Evolutionary conservation across 2,888 invertebrate genomes (phyloP).

Genomic region (Carpatolechia fugitivella): DNA sequence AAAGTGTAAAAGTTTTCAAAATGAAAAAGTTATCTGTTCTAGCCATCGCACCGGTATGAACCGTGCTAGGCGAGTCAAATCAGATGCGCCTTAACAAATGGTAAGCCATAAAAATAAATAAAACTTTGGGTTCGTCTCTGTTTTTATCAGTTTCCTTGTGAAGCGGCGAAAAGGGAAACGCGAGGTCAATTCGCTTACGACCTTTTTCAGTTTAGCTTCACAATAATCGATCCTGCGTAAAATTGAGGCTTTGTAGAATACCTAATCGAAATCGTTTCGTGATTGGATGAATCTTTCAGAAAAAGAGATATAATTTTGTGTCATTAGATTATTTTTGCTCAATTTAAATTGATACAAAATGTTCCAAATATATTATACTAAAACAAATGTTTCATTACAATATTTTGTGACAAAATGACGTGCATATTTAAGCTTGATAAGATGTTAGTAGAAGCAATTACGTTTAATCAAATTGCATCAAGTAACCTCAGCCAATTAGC

Average conservation of each 20-base stretch:
- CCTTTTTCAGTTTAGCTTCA: slow-evolving; percentile 42
- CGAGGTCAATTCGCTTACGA: slow-evolving; percentile 45
- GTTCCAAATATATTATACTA: too few species aligned
- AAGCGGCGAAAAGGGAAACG: slow-evolving; percentile 42
- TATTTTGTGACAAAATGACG: too few species aligned
- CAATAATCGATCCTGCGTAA: slow-evolving; percentile 51
- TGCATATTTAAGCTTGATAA: too few species aligned
- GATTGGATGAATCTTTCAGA: neutral
- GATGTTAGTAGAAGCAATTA: too few species aligned
- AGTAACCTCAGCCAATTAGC: too few species aligned
- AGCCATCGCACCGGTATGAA: neutral
- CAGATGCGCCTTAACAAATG: slow-evolving; percentile 56
- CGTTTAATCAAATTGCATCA: too few species aligned
- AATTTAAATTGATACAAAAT: too few species aligned
- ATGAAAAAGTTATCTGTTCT: neutral
- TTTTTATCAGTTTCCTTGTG: slow-evolving; percentile 47
- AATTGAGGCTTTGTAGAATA: slow-evolving; percentile 39
- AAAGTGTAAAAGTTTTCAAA: neutral
- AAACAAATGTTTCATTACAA: too few species aligned
- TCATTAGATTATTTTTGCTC: neutral
- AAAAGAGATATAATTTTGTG: neutral
- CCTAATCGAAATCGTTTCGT: slow-evolving; percentile 14
- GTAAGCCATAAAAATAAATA: slow-evolving; percentile 58
- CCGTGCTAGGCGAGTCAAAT: slow-evolving; percentile 31
- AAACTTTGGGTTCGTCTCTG: slow-evolving; percentile 46